phyloP scores from a whole-genome alignment of 1,140 invertebrate species.

The Scylla paramamosain region DNA sequence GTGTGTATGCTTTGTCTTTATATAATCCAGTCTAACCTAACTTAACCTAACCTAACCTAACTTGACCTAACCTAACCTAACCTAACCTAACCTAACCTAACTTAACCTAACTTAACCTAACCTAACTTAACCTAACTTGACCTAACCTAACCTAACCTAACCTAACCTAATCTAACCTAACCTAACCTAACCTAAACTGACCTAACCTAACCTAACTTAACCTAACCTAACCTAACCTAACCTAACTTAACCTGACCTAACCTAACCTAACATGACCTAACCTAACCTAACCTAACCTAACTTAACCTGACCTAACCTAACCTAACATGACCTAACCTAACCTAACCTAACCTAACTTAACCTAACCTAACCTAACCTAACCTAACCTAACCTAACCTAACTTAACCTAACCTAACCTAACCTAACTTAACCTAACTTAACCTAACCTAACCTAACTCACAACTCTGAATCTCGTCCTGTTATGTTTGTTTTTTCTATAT shows the following conservation, averaged over 20 bases:
- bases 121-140: too few relatives aligned
- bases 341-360: not conserved
- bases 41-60: not conserved
- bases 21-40: not conserved
- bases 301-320: not conserved
- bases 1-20: too few relatives aligned
- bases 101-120: not conserved
- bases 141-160: not conserved
- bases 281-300: not conserved
- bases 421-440: not conserved
- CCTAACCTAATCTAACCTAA: not conserved
- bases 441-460: not conserved
- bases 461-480: too few relatives aligned
- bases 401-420: not conserved
- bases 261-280: not conserved
- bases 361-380: not conserved
- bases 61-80: too few relatives aligned
- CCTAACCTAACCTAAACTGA: not conserved
- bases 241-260: not conserved
- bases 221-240: not conserved
- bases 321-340: not conserved
- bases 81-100: not conserved
- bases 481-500: too few relatives aligned
- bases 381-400: not conserved
- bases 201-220: not conserved